A percentile compares a stretch with the other conserved stretches of the same genome.
phyloP scores from a whole-genome alignment of 2,797 vertebrate species.

The Spea hammondii region DNA sequence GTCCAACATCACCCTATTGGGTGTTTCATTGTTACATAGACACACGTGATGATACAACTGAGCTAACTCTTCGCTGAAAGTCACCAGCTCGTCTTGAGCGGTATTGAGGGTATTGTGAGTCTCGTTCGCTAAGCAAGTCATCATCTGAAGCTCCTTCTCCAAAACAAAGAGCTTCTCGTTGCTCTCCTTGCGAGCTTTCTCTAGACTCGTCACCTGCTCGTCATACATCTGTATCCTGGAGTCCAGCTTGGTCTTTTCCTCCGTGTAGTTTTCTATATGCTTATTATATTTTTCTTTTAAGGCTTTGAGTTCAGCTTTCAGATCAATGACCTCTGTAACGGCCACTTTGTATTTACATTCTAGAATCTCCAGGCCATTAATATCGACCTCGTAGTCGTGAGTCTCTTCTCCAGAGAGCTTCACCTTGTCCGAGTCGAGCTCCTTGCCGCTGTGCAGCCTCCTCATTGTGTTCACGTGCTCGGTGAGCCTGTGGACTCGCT shows the following conservation, averaged over 20 bases:
- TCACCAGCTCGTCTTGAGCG: slow-evolving; percentile 95
- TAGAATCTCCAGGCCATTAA: slow-evolving; percentile 89
- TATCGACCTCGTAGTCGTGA: slow-evolving; percentile 81
- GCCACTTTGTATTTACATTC: slow-evolving; percentile 97
- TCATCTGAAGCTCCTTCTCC: slow-evolving; percentile 84
- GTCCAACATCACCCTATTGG: slow-evolving; percentile 97
- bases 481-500: slow-evolving; percentile 84
- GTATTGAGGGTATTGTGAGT: slow-evolving; percentile 88
- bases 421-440: slow-evolving; percentile 78
- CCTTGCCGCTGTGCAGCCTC: slow-evolving; percentile 80
- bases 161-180: slow-evolving; percentile 77
- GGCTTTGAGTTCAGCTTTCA: slow-evolving; percentile 95
- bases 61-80: slow-evolving; percentile 94
- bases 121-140: slow-evolving; percentile 77
- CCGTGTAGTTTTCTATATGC: slow-evolving; percentile 83
- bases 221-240: slow-evolving; percentile 76
- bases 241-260: slow-evolving; percentile 78
- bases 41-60: slow-evolving; percentile 98
- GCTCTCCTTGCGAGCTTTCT: slow-evolving; percentile 78
- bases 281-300: slow-evolving; percentile 97
- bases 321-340: slow-evolving; percentile 93
- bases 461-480: slow-evolving; percentile 83
- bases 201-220: slow-evolving; percentile 81
- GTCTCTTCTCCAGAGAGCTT: slow-evolving; percentile 69
- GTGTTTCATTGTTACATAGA: slow-evolving; percentile 96